phyloP scores from a whole-genome alignment of 2,113 vertebrate species.

The Burhinus bistriatus region DNA sequence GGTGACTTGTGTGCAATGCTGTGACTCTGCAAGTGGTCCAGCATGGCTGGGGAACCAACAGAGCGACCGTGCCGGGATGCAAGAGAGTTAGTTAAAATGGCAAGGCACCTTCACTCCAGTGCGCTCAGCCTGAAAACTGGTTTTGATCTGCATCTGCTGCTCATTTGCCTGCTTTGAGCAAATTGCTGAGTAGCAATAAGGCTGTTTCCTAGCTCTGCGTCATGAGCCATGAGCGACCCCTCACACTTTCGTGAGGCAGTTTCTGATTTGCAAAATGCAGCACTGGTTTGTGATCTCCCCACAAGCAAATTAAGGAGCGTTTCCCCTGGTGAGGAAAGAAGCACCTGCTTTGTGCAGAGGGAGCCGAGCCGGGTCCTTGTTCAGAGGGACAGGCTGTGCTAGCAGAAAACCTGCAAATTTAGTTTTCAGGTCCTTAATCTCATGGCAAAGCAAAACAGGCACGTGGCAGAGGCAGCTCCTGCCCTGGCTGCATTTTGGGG shows the following conservation, averaged over 20 bases:
- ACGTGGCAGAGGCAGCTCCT: neutral
- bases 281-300: neutral
- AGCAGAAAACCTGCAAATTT: neutral
- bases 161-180: fast-evolving
- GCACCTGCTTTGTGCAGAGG: fast-evolving
- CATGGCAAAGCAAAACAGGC: neutral
- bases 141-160: neutral
- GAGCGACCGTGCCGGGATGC: neutral
- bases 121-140: neutral
- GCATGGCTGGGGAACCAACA: neutral
- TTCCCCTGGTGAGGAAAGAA: neutral
- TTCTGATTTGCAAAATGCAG: neutral
- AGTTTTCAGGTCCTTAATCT: neutral
- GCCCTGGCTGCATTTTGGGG: neutral
- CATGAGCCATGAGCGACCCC: neutral
- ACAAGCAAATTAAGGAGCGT: neutral
- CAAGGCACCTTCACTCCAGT: neutral
- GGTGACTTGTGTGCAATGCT: fast-evolving
- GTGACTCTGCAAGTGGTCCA: fast-evolving
- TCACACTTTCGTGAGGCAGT: fast-evolving
- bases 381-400: neutral
- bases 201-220: neutral
- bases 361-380: neutral
- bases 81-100: too few species aligned
- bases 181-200: neutral